A percentile compares a stretch with the other conserved stretches of the same genome.
Evolutionary conservation across 92 coral and sea anemone genomes (phyloP).

Genomic region (Porites lobata): DNA sequence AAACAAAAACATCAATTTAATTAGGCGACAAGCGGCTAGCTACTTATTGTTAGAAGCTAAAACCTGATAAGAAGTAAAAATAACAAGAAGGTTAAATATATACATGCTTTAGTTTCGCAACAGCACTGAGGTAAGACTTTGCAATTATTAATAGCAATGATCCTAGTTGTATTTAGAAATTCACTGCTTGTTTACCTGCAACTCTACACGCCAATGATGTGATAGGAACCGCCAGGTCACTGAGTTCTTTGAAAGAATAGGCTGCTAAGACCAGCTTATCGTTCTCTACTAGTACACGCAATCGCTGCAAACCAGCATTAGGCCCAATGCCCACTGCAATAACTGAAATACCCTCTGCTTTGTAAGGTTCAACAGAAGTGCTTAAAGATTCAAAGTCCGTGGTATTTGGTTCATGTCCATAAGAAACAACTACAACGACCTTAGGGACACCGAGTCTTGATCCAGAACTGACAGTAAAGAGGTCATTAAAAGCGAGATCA

Average conservation of each 20-base stretch:
- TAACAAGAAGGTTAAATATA: no score
- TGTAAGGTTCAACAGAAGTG: constrained; percentile 60
- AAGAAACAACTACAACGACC: constrained; percentile 67
- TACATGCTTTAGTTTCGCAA: not conserved
- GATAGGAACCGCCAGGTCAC: not conserved
- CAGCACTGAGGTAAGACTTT: not conserved
- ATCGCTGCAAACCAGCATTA: constrained; percentile 23
- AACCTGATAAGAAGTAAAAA: no score
- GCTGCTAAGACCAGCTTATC: constrained; percentile 42
- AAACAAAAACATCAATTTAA: no score
- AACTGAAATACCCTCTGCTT: constrained; percentile 49
- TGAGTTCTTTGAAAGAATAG: constrained; percentile 12
- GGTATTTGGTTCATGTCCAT: constrained; percentile 43
- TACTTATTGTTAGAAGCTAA: no score
- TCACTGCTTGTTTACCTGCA: constrained; percentile 19
- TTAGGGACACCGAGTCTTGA: constrained; percentile 67
- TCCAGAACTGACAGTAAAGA: constrained; percentile 41
- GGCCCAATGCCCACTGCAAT: constrained; percentile 63
- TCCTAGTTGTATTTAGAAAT: not conserved
- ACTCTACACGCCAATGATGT: constrained; percentile 36
- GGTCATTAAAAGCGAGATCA: constrained; percentile 37
- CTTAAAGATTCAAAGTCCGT: constrained; percentile 57
- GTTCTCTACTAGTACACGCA: constrained; percentile 44
- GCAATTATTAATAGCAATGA: no score
- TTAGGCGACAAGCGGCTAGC: no score